These are phyloP conservation scores for Halocynthia roretzi DNA, from an alignment of 23 tunicate species.

Conservation along the genomic window DNA sequence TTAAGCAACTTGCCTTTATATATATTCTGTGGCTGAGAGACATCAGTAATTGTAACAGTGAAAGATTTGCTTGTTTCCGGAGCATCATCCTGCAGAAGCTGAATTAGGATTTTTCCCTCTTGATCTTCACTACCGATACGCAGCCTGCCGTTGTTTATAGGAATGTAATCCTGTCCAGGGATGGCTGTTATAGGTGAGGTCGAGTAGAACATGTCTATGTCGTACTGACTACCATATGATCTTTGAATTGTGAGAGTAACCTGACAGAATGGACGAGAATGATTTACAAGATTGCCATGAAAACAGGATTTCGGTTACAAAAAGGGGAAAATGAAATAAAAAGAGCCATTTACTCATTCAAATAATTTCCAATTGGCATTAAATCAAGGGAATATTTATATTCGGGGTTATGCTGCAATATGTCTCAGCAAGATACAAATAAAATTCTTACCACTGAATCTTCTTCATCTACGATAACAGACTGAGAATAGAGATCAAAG, in stretches of 20 bases:
- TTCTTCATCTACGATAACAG: slow-evolving; percentile 12
- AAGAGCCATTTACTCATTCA: background rate
- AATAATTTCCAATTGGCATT: background rate
- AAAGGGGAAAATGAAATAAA: background rate
- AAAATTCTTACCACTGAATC: slow-evolving; percentile 10
- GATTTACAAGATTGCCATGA: background rate
- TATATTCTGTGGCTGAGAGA: slow-evolving; percentile 28
- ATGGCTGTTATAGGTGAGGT: slow-evolving; percentile 33
- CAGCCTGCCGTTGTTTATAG: slow-evolving; percentile 5
- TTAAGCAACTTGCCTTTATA: slow-evolving; percentile 34
- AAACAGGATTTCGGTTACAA: background rate
- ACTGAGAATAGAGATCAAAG: slow-evolving; percentile 39
- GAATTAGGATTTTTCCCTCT: slow-evolving; percentile 18
- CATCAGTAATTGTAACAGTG: slow-evolving; percentile 29
- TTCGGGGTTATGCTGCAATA: background rate
- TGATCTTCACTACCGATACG: slow-evolving; percentile 25
- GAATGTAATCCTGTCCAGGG: slow-evolving; percentile 17
- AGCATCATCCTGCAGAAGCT: background rate
- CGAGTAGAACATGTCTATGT: slow-evolving; percentile 33
- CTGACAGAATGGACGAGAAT: slow-evolving; percentile 9
- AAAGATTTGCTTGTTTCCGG: slow-evolving; percentile 37
- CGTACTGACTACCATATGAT: slow-evolving; percentile 52
- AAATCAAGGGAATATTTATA: background rate
- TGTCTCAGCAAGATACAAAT: background rate
- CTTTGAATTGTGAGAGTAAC: slow-evolving; percentile 65